Evolutionary conservation across 2,797 vertebrate species (phyloP).

Genomic region (Catamblyrhynchus diadema): DNA sequence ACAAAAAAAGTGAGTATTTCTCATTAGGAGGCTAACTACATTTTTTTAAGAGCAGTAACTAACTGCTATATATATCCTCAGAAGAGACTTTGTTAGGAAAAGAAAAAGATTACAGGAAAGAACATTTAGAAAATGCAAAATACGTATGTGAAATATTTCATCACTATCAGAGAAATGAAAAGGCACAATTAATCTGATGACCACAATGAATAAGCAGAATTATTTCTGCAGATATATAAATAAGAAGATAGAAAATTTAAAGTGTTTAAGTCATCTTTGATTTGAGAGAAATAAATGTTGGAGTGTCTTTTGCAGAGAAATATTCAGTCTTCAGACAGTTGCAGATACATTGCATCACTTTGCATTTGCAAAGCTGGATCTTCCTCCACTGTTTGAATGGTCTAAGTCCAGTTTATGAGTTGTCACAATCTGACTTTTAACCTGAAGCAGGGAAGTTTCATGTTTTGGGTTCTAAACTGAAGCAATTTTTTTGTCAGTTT

Average conservation of each 20-base stretch:
- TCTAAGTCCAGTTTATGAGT: background rate
- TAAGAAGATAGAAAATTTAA: background rate
- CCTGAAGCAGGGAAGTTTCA: background rate
- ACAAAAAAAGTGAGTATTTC: background rate
- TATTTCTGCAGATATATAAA: background rate
- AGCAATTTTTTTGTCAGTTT: background rate
- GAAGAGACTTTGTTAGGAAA: rapidly evolving
- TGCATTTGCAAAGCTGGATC: background rate
- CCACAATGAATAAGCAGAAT: background rate
- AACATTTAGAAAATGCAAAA: background rate
- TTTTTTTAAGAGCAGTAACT: background rate
- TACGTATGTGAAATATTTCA: background rate
- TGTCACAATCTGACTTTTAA: background rate
- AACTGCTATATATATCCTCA: background rate
- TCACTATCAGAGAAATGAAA: background rate
- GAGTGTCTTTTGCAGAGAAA: background rate
- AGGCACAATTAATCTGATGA: background rate
- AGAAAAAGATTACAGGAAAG: background rate
- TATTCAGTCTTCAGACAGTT: background rate
- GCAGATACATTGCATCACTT: background rate
- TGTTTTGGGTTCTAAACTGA: background rate
- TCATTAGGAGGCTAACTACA: background rate
- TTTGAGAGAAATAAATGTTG: background rate
- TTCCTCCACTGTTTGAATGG: background rate
- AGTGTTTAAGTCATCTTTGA: background rate